phyloP scores from a whole-genome alignment of 2,113 vertebrate species.

The Cyphomyrus plagiostoma region DNA sequence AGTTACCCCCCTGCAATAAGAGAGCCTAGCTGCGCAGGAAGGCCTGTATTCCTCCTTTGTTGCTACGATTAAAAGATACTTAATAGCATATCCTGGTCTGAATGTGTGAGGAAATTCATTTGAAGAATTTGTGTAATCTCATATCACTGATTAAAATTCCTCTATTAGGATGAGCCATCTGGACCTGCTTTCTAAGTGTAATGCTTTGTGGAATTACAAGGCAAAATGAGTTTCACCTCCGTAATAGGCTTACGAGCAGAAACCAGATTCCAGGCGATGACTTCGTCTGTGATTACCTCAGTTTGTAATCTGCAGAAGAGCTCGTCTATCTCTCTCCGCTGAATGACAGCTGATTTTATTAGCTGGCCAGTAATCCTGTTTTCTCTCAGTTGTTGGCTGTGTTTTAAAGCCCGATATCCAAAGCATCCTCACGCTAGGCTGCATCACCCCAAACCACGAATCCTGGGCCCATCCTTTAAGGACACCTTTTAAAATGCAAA shows the following conservation, averaged over 20 bases:
- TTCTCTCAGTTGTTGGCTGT: background rate
- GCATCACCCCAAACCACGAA: background rate
- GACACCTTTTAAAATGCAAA: slow-evolving; percentile 1
- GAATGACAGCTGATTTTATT: slow-evolving; percentile 19
- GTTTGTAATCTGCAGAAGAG: slow-evolving; percentile 21
- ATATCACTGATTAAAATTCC: slow-evolving; percentile 19
- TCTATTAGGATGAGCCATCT: background rate
- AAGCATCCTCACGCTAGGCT: background rate
- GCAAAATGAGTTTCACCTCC: slow-evolving; percentile 26
- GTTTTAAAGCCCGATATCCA: background rate
- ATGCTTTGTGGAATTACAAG: slow-evolving; percentile 27
- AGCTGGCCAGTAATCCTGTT: slow-evolving; percentile 22
- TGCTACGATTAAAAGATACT: background rate
- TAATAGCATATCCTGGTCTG: background rate
- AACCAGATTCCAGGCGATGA: slow-evolving; percentile 10
- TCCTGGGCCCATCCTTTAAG: background rate
- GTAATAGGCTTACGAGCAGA: slow-evolving; percentile 23
- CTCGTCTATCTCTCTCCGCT: background rate
- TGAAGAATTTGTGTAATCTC: slow-evolving; percentile 24
- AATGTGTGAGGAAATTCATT: slow-evolving; percentile 6
- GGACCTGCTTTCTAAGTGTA: background rate
- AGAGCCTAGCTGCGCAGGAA: background rate
- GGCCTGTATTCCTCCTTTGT: background rate
- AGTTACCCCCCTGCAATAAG: background rate
- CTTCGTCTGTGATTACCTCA: slow-evolving; percentile 4